Conservation (phyloP, 2,113 vertebrate genomes). For the Microcebus lehilahytsara region DNA sequence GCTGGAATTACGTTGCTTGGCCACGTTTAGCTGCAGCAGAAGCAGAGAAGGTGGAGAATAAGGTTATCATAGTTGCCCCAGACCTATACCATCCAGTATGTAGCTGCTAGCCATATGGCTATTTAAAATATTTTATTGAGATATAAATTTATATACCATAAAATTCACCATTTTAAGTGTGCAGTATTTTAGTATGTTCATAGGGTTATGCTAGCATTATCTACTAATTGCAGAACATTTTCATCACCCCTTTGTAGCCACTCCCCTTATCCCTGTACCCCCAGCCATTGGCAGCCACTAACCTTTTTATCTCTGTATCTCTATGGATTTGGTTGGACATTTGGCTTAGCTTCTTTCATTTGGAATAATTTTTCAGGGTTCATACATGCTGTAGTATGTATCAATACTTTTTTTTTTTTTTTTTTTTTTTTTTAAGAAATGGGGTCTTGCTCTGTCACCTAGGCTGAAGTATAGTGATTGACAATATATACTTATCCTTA, state of each 20-base stretch:
- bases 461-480: no score
- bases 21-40: not conserved
- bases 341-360: not conserved
- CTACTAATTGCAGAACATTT: not conserved
- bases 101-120: not conserved
- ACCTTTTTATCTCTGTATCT: not conserved
- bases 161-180: not conserved
- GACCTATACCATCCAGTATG: not conserved
- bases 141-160: not conserved
- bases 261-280: not conserved
- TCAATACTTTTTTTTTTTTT: not conserved
- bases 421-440: no score
- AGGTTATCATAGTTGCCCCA: not conserved
- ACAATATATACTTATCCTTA: no score
- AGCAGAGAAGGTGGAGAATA: not conserved
- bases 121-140: not conserved
- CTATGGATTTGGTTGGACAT: not conserved
- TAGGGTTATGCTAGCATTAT: not conserved
- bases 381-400: not conserved
- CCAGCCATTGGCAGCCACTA: not conserved
- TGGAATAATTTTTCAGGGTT: not conserved
- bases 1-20: not conserved
- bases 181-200: not conserved
- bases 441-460: no score
- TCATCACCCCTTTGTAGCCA: not conserved